Conservation (phyloP, 2,113 vertebrate genomes). For the Piliocolobus tephrosceles region DNA sequence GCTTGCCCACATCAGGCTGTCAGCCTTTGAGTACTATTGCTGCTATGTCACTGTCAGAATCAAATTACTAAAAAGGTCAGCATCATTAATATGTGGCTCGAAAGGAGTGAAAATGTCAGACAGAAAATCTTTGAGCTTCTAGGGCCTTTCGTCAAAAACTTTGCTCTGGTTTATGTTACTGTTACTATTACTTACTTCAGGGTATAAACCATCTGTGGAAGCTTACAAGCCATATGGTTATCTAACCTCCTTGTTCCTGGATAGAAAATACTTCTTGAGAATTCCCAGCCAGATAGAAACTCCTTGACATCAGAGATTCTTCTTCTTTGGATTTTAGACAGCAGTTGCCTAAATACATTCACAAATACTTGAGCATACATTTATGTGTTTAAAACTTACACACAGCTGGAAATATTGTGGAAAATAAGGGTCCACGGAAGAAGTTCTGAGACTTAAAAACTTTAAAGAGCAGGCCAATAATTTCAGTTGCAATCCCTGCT, state of each 20-base stretch:
- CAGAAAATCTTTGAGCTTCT: slow-evolving; percentile 55
- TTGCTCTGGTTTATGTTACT: neutral
- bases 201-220: neutral
- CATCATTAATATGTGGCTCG: slow-evolving; percentile 67
- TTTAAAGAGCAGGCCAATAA: neutral
- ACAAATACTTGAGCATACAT: neutral
- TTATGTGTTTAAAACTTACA: neutral
- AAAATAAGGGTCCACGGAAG: neutral
- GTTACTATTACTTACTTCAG: neutral
- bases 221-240: neutral
- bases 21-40: slow-evolving; percentile 65
- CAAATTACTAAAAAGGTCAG: slow-evolving; percentile 84
- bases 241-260: neutral
- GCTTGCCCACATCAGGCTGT: slow-evolving; percentile 54
- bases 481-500: neutral
- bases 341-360: neutral
- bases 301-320: neutral
- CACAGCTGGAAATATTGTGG: neutral
- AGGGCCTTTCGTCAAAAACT: neutral
- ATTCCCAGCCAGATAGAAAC: neutral
- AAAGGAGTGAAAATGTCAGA: slow-evolving; percentile 73
- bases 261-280: no score
- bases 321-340: neutral
- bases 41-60: slow-evolving; percentile 70
- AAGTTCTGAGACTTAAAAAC: neutral